A percentile compares a stretch with the other conserved stretches of the same genome.
Conservation (phyloP, 2,888 invertebrate genomes). For the Melieria crassipennis region DNA sequence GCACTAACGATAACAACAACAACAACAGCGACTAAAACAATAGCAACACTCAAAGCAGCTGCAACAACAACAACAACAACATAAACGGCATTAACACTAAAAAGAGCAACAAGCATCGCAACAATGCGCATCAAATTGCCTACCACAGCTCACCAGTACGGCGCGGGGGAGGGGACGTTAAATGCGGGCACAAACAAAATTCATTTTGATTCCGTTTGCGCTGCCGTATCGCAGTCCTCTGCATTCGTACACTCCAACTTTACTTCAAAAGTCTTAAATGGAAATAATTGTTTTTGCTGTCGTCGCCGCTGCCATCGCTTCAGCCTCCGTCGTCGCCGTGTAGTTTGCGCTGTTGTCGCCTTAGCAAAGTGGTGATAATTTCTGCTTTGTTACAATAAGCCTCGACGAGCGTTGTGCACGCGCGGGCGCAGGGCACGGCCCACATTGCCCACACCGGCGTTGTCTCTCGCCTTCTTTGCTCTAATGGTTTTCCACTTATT, state of each 20-base stretch:
- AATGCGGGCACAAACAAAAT: conserved; percentile 15
- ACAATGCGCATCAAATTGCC: conserved; percentile 53
- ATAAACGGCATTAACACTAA: too few relatives aligned
- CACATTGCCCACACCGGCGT: neutral
- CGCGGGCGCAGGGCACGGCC: neutral
- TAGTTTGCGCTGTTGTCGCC: conserved; percentile 45
- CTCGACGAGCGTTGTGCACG: neutral
- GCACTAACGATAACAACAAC: conserved; percentile 47
- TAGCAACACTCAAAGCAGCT: too few relatives aligned
- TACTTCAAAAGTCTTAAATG: conserved; percentile 54
- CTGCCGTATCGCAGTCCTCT: conserved; percentile 3
- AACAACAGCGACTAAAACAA: conserved; percentile 47
- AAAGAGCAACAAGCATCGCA: conserved; percentile 17
- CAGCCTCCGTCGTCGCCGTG: conserved; percentile 14
- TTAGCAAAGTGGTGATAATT: conserved; percentile 60
- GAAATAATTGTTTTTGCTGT: conserved; percentile 42
- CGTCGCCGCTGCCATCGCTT: neutral
- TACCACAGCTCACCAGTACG: conserved; percentile 35
- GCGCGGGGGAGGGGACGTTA: neutral
- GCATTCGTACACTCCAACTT: conserved; percentile 12
- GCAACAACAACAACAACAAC: conserved; percentile 23
- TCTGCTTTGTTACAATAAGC: conserved; percentile 55
- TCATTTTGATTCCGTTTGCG: conserved; percentile 22
- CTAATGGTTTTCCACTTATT: conserved; percentile 53
- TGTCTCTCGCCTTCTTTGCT: conserved; percentile 11